Conservation (phyloP, 2,113 vertebrate genomes). For the Danio rerio region DNA sequence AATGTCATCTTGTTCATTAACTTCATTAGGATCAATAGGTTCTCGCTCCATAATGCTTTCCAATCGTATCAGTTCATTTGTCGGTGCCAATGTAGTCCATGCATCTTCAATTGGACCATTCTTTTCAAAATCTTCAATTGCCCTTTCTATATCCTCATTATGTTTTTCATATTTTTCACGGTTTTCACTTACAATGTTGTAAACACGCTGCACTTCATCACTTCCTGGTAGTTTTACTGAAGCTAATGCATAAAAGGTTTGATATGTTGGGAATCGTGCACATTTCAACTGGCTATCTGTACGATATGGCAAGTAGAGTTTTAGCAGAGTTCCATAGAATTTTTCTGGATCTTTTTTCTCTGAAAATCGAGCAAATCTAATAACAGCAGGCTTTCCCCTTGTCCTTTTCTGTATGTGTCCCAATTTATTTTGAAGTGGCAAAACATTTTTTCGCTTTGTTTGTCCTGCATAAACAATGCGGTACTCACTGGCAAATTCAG, state of each 20-base stretch:
- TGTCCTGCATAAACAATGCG: conserved; percentile 30
- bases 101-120: conserved; percentile 38
- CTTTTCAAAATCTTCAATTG: conserved; percentile 41
- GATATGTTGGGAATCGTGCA: background rate
- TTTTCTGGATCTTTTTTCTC: conserved; percentile 45
- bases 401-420: conserved; percentile 48
- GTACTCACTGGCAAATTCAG: conserved; percentile 47
- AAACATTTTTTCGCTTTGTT: conserved; percentile 30
- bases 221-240: conserved; percentile 27
- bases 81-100: conserved; percentile 45
- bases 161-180: conserved; percentile 26
- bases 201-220: conserved; percentile 2
- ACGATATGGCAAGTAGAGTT: conserved; percentile 47
- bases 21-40: conserved; percentile 4
- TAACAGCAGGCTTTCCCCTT: conserved; percentile 38
- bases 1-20: conserved; percentile 35
- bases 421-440: conserved; percentile 35
- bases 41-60: conserved; percentile 14
- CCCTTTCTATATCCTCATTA: conserved; percentile 31
- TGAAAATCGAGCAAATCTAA: conserved; percentile 46
- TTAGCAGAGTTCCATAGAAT: conserved; percentile 39
- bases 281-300: conserved; percentile 18
- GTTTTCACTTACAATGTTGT: conserved; percentile 33
- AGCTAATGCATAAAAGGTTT: conserved; percentile 14
- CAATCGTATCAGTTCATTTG: conserved; percentile 29